These are phyloP conservation scores for Melieria omissa DNA, from an alignment of 2,888 invertebrate genomes.

Conservation along the genomic window DNA sequence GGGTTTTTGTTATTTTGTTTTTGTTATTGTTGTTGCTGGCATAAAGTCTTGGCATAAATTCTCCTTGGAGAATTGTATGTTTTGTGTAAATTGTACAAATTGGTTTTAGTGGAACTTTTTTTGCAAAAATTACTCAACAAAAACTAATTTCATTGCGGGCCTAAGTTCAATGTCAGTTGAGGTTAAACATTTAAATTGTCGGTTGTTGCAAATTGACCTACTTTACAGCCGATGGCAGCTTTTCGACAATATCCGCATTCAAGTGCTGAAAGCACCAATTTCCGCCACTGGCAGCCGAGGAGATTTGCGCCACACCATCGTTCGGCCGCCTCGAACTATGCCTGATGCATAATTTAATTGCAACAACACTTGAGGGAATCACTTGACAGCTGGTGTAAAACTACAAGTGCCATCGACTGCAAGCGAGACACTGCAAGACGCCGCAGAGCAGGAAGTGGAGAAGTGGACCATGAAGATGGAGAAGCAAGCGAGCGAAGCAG, in stretches of 20 bases:
- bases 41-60: background rate
- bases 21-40: background rate
- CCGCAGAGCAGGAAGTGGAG: too few species aligned
- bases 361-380: slow-evolving; percentile 30
- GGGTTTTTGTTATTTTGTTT: too few species aligned
- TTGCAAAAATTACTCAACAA: slow-evolving; percentile 6
- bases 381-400: slow-evolving; percentile 5
- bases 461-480: too few species aligned
- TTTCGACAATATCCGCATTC: too few species aligned
- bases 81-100: slow-evolving; percentile 9
- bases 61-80: background rate
- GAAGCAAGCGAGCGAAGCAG: too few species aligned
- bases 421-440: too few species aligned
- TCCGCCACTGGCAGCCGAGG: too few species aligned
- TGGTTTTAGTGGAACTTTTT: background rate
- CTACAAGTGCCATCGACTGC: too few species aligned
- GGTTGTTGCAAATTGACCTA: too few species aligned
- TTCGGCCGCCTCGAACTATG: slow-evolving; percentile 3
- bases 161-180: background rate
- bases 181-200: background rate
- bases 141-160: background rate
- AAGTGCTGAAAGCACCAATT: too few species aligned
- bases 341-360: slow-evolving; percentile 33
- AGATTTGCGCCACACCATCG: too few species aligned
- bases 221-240: too few species aligned